phyloP scores from a whole-genome alignment of 1,140 invertebrate genomes.

The Polypedilum vanderplanki region DNA sequence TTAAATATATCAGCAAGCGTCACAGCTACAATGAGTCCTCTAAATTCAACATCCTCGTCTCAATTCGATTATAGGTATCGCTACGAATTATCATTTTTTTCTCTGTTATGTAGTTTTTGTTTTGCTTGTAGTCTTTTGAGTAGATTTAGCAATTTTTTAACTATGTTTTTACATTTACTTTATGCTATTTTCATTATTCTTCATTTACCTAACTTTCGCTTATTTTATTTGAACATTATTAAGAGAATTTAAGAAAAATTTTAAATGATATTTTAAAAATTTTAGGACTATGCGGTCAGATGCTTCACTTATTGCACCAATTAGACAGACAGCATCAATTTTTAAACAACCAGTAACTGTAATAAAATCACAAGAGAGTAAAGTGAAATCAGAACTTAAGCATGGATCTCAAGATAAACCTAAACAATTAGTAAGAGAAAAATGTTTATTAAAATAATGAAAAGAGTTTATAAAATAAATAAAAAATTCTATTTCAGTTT shows the following conservation, averaged over 20 bases:
- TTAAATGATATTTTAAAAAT: neutral
- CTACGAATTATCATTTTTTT: too few species aligned
- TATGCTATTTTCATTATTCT: too few species aligned
- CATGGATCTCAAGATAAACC: slow-evolving; percentile 87
- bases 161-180: neutral
- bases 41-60: neutral
- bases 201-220: too few species aligned
- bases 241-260: too few species aligned
- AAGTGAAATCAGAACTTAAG: slow-evolving; percentile 83
- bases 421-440: slow-evolving; percentile 65
- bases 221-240: too few species aligned
- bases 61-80: neutral
- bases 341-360: slow-evolving; percentile 98
- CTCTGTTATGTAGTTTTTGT: neutral
- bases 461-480: neutral
- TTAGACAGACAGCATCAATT: slow-evolving; percentile 95
- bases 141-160: neutral
- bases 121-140: neutral
- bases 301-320: slow-evolving; percentile 85
- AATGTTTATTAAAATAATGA: too few species aligned
- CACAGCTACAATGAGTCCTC: neutral
- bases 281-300: slow-evolving; percentile 78
- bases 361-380: slow-evolving; percentile 79
- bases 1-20: neutral
- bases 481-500: slow-evolving; percentile 48